phyloP scores from a whole-genome alignment of 2,888 invertebrate species.

The Agriotes lineatus region DNA sequence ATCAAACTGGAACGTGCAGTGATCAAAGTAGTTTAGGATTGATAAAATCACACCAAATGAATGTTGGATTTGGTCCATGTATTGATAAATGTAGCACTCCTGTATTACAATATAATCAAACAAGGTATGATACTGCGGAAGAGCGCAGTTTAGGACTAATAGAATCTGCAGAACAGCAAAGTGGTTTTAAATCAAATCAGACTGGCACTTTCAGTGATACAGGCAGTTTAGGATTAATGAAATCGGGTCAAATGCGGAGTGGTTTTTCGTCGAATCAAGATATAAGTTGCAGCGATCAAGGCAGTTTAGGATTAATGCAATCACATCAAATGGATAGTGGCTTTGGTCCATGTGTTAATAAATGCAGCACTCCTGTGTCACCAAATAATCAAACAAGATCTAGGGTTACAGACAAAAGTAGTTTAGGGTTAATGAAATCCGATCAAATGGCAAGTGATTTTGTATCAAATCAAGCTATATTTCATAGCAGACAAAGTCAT shows the following conservation, averaged over 20 bases:
- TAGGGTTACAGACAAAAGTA: neutral
- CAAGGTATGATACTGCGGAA: no score
- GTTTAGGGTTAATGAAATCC: neutral
- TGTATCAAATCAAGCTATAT: neutral
- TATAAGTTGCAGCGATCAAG: neutral
- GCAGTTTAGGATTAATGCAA: constrained; percentile 5
- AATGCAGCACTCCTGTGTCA: neutral
- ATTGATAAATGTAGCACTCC: neutral
- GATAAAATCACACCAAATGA: neutral
- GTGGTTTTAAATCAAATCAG: no score
- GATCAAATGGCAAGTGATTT: neutral
- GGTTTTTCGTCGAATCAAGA: neutral
- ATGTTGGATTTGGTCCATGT: neutral
- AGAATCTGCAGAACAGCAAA: no score
- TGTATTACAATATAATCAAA: no score
- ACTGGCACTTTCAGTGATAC: no score
- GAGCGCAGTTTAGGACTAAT: constrained; percentile 8
- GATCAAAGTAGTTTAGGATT: neutral
- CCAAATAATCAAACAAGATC: neutral
- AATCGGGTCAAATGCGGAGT: neutral
- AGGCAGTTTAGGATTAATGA: constrained; percentile 1
- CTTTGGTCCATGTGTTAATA: neutral
- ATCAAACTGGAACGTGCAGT: no score
- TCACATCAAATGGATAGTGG: neutral
- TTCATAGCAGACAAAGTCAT: neutral